Evolutionary conservation across 2,113 vertebrate genomes (phyloP), one percentile per base, ranked within the genome.

Genomic region (Oryzias curvinotus): DNA sequence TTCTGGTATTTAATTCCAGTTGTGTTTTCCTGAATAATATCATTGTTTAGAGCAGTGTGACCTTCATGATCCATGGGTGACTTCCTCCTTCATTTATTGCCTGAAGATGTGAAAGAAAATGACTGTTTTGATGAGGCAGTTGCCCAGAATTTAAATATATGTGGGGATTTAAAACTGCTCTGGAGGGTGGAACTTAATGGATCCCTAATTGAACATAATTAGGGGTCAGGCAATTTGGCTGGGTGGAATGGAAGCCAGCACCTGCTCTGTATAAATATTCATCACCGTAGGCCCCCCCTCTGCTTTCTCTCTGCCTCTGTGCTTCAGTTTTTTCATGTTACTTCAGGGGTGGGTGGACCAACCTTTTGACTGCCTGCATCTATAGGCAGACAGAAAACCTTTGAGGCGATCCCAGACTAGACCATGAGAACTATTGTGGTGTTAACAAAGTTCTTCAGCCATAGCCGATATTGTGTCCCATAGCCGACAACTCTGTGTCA

Each of bases 201-300:
- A 61, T 53, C 71, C 87, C 68, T 91, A 90, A 88, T 85, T 88
- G 84, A 78, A 85, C 74, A 73, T 92, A 91, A 93, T 91, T 82
- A 52, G 65, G 28, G 81, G 85, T 89, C 68, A 63, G 52, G 75
- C 50, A 62, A 75, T 84, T 90, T 85, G 46, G 59, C 69, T 3
- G 41, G 57, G 49, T 73, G 80, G 84, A 87, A 79, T 86, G 71
- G 65, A 61, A 42, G 51, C 43, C 36, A 69, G 78, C 91, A 89
- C 85, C 90, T 92, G 91, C 87, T 83, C 81, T 84, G 78, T 75
- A 80, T 93, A 91, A 94, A 92, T 94, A 92, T 92, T 85, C 86
- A 84, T 89, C 69, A 70, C 81, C 21, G 68, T 62, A 53, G 30
- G 16, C 66, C 42, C 17, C 17, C 43, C 61, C 60, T 1, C 53